These are phyloP conservation scores for Patella depressa DNA, from an alignment of 2,888 invertebrate species.

Conservation along the genomic window DNA sequence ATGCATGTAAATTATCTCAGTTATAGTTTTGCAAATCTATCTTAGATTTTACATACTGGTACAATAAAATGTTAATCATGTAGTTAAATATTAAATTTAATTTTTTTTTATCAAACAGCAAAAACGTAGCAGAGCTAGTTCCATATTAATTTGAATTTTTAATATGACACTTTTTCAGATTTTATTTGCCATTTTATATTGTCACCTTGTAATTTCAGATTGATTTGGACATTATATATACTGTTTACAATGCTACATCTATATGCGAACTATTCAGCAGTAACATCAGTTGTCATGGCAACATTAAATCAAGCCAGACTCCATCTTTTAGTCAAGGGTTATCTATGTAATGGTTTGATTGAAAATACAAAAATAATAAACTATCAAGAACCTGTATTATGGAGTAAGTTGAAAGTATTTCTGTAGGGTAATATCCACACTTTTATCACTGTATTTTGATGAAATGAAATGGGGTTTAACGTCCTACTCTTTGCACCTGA, in stretches of 20 bases:
- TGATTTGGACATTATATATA: constrained; percentile 82
- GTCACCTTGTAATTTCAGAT: constrained; percentile 72
- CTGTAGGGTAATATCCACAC: neutral
- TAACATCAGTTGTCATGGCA: constrained; percentile 83
- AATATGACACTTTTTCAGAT: too few relatives aligned
- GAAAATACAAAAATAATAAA: constrained; percentile 80
- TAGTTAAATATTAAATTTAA: too few relatives aligned
- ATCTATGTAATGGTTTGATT: constrained; percentile 77
- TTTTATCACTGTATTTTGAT: neutral
- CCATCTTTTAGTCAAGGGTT: constrained; percentile 78
- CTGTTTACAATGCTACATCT: constrained; percentile 85
- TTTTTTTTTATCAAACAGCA: too few relatives aligned
- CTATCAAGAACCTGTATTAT: constrained; percentile 79
- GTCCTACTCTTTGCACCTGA: too few relatives aligned
- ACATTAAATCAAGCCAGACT: constrained; percentile 87
- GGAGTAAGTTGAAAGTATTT: constrained; percentile 43
- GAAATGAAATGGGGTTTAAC: too few relatives aligned
- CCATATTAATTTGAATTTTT: too few relatives aligned
- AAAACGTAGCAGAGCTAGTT: too few relatives aligned
- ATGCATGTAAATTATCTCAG: too few relatives aligned
- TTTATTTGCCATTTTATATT: neutral
- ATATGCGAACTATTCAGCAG: constrained; percentile 88
- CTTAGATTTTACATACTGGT: too few relatives aligned
- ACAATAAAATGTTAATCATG: too few relatives aligned
- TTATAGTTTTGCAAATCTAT: too few relatives aligned